phyloP scores from a whole-genome alignment of 2,888 invertebrate species.

The Lysandra bellargus region DNA sequence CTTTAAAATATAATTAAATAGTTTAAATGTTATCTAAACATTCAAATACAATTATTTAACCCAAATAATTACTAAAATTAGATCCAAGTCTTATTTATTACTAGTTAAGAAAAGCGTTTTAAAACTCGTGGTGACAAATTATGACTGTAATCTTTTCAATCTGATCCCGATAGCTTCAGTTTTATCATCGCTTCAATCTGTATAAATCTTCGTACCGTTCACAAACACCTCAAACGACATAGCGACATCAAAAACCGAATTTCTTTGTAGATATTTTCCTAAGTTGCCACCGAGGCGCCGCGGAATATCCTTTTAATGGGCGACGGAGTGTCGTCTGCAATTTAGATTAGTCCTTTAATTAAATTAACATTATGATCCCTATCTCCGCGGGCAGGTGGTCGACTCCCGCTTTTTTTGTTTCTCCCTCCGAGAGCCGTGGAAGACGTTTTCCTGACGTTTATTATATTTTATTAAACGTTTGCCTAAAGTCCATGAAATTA shows the following conservation, averaged over 20 bases:
- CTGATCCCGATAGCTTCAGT: background rate
- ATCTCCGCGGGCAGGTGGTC: slow-evolving; percentile 71
- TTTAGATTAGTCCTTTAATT: slow-evolving; percentile 81
- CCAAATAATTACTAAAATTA: background rate
- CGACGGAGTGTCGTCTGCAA: slow-evolving; percentile 77
- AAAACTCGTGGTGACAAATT: background rate
- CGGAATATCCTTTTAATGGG: slow-evolving; percentile 79
- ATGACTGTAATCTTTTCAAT: background rate
- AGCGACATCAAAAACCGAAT: slow-evolving; percentile 8
- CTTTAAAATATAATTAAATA: too few species aligned
- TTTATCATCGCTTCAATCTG: background rate
- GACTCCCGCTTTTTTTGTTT: slow-evolving; percentile 58
- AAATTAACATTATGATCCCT: slow-evolving; percentile 81
- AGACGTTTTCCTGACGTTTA: slow-evolving; percentile 18
- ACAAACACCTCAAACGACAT: background rate
- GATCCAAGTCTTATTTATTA: background rate
- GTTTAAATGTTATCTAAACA: background rate
- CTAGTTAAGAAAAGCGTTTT: background rate
- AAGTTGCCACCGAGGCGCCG: slow-evolving; percentile 71
- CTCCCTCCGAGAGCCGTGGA: slow-evolving; percentile 28
- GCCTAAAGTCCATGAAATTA: background rate
- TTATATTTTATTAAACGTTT: slow-evolving; percentile 24
- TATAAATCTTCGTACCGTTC: background rate
- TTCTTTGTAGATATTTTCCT: slow-evolving; percentile 33
- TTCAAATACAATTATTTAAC: background rate